Percentiles rank a stretch among this genome's conserved stretches.
These are phyloP conservation scores for Leptonema lineaticorne DNA, from an alignment of 1,140 invertebrate species.

Conservation along the genomic window DNA sequence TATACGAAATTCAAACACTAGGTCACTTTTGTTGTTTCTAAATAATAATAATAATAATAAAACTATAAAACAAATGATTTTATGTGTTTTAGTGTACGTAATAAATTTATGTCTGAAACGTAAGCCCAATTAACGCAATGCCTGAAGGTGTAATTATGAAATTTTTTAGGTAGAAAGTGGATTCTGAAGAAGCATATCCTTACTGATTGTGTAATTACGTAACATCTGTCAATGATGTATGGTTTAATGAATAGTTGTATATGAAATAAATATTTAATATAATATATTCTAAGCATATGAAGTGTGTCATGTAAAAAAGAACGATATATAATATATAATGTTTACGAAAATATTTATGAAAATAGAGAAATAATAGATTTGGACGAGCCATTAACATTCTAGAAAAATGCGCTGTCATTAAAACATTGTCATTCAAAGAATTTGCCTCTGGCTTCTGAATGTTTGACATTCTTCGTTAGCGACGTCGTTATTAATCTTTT, in stretches of 20 bases:
- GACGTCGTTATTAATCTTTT: too few relatives aligned
- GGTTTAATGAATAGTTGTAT: too few relatives aligned
- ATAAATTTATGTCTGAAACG: background rate
- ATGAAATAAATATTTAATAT: too few relatives aligned
- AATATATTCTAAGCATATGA: too few relatives aligned
- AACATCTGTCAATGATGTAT: conserved; percentile 1
- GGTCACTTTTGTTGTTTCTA: background rate
- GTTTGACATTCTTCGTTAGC: conserved; percentile 4
- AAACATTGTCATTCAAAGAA: conserved; percentile 29
- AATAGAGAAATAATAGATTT: conserved; percentile 20
- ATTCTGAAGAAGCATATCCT: background rate
- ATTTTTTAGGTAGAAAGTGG: too few relatives aligned
- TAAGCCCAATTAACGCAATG: background rate
- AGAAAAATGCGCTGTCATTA: conserved; percentile 19
- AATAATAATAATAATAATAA: too few relatives aligned
- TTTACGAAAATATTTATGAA: background rate
- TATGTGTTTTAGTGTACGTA: background rate
- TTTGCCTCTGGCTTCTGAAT: conserved; percentile 24
- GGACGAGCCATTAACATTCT: conserved; percentile 11
- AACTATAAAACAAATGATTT: too few relatives aligned
- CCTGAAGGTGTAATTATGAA: background rate
- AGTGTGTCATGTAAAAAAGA: too few relatives aligned
- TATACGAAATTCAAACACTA: background rate
- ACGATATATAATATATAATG: too few relatives aligned
- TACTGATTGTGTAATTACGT: background rate